Base-by-base conservation (phyloP, 2,888 invertebrate genomes). In the Euplexia lucipara region DNA sequence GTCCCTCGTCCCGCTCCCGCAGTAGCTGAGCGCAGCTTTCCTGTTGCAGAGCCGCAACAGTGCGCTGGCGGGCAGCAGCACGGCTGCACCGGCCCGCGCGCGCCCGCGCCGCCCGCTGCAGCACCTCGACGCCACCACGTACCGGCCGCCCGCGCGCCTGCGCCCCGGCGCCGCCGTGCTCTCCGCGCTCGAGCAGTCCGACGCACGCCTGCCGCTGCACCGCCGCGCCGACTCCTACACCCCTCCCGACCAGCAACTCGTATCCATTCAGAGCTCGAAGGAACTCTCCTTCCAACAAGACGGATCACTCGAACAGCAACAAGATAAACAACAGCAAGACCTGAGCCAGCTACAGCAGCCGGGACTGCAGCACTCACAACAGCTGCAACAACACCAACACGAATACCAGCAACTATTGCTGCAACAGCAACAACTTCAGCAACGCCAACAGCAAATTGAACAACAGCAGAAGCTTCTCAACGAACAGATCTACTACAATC, bases 1-100 rank as follows among this genome's bases (percentile, higher is more conserved):
- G 20, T 34, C 47, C 71, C 54, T 8, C 41, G 39, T 71, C 71
- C 70, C 70, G 64, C 70, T 64, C 71, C 54, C 65, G 51, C 76
- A 76, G 82, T 83, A 68, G 88, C 89, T 92, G 91, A 93, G 92
- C 87, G 86, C 90, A 86, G 86, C 86, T 90, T 92, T 92, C 90
- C 87, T 95, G 93, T 95, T 95, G 93, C 95, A 95, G 95, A 95
- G 89, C 87, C 95, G 95, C 91, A 95, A 95, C 93, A 88, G 81
- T 81, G 94, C 90, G 87, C 92, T 94, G 90, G 84, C 79, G 79
- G 85, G 81, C 67, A 83, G 67, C 56, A 42, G 63, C 63, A 32
- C 70, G 45, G 58, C 66, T 57, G 63, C 65, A 60, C 54, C 76
- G 49, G 70, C 75, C 34, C 82, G 77, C 69, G 75, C 80, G 59